Conservation (phyloP, 2,888 invertebrate species). For the Geotrupes spiniger region DNA sequence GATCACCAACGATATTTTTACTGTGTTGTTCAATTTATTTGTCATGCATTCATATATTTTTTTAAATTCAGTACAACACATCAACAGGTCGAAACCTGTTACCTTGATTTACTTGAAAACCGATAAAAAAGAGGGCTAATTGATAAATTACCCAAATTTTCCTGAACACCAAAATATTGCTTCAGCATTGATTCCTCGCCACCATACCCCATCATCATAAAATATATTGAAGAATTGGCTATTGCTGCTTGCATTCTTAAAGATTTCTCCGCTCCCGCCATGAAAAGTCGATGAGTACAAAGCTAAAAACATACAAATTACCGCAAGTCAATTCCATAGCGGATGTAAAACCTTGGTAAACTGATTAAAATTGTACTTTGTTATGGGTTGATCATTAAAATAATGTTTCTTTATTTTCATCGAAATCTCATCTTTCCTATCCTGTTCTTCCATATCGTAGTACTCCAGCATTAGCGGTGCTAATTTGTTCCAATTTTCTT, state of each 20-base stretch:
- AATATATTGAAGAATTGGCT: constrained; percentile 55
- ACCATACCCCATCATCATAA: constrained; percentile 39
- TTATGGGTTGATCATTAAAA: constrained; percentile 31
- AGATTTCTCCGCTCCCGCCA: constrained; percentile 33
- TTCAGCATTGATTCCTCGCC: not conserved
- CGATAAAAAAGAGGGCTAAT: not conserved
- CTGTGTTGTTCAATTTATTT: too few relatives aligned
- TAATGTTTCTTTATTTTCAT: constrained; percentile 36
- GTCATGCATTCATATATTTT: too few relatives aligned
- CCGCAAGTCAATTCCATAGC: too few relatives aligned
- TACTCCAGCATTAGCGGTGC: constrained; percentile 54
- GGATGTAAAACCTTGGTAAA: constrained; percentile 40
- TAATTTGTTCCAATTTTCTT: constrained; percentile 59
- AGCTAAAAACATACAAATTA: constrained; percentile 22
- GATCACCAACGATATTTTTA: too few relatives aligned
- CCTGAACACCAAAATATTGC: too few relatives aligned
- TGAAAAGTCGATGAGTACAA: constrained; percentile 51
- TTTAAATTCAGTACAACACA: too few relatives aligned
- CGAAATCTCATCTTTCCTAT: constrained; percentile 29
- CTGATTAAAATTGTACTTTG: constrained; percentile 29
- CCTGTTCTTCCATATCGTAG: constrained; percentile 33
- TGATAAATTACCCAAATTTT: too few relatives aligned
- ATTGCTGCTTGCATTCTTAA: constrained; percentile 34
- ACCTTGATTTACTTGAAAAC: too few relatives aligned
- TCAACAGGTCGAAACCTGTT: too few relatives aligned